phyloP scores from a whole-genome alignment of 2,797 vertebrate species.

The Kryptopterus vitreolus region DNA sequence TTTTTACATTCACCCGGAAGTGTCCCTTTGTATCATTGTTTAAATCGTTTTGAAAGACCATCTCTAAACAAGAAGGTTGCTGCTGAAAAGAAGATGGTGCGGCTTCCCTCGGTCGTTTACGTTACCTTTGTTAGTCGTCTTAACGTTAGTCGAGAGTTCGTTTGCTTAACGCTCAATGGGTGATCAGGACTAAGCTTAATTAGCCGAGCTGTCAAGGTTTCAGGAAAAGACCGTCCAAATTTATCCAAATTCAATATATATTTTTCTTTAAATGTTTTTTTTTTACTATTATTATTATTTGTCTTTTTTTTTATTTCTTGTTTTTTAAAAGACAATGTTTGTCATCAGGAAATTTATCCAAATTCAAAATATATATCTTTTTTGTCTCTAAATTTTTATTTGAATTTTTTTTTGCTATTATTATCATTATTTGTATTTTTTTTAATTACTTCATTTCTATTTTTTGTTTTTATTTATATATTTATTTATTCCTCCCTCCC shows the following conservation, averaged over 20 bases:
- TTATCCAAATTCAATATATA: neutral
- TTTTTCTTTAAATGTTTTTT: no score
- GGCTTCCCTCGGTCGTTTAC: conserved; percentile 60
- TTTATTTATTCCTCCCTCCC: no score
- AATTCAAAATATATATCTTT: no score
- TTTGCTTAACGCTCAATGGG: conserved; percentile 57
- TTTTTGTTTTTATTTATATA: no score
- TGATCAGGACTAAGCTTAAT: conserved; percentile 49
- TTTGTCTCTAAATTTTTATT: no score
- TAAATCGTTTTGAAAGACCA: conserved; percentile 71
- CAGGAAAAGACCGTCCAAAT: neutral
- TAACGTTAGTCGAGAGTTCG: conserved; percentile 47
- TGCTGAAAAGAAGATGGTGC: conserved; percentile 66
- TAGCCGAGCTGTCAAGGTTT: conserved; percentile 16
- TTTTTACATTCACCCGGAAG: conserved; percentile 72
- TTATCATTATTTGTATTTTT: no score
- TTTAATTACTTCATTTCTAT: no score
- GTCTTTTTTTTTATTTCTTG: no score
- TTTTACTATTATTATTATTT: no score
- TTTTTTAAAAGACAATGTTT: no score
- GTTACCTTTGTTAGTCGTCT: conserved; percentile 60
- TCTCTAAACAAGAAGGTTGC: conserved; percentile 68
- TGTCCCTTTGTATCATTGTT: conserved; percentile 71
- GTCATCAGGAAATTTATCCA: no score
- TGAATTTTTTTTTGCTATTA: no score